Evolutionary conservation across 2,888 invertebrate species (phyloP).

Genomic region (Ennomos erosarius): DNA sequence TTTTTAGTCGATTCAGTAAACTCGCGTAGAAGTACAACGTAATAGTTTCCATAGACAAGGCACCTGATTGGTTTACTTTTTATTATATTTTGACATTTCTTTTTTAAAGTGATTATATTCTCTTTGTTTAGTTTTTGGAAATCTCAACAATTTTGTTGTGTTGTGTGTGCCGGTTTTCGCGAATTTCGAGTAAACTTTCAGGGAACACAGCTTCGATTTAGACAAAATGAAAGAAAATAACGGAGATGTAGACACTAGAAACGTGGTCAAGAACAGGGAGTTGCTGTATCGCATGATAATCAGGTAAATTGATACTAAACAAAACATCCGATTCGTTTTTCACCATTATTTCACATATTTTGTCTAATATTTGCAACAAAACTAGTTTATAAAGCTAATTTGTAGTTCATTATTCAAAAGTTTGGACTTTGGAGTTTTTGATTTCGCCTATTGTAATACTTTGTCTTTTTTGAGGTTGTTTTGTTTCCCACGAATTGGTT

Average conservation of each 20-base stretch:
- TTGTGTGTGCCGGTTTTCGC: conserved; percentile 2
- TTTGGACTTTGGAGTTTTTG: no score
- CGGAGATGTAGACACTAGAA: conserved; percentile 87
- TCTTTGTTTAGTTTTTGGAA: no score
- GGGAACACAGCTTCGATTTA: not conserved
- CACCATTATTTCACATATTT: no score
- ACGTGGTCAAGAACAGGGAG: conserved; percentile 95
- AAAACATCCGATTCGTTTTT: not conserved
- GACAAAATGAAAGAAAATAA: conserved; percentile 70
- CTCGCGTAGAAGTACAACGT: conserved; percentile 6
- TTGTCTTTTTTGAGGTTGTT: conserved; percentile 29
- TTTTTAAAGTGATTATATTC: no score
- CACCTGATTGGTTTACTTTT: no score
- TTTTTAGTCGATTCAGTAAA: conserved; percentile 18
- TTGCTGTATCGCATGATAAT: conserved; percentile 95
- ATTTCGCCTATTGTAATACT: no score
- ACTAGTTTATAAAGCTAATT: no score
- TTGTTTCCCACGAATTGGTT: not conserved
- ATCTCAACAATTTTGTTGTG: conserved; percentile 14
- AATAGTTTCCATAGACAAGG: not conserved
- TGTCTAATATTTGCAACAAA: no score
- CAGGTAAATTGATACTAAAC: conserved; percentile 82
- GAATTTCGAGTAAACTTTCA: not conserved
- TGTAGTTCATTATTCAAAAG: no score
- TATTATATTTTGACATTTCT: no score